Percentiles rank a stretch among this genome's conserved stretches.
Evolutionary conservation across 2,888 invertebrate species (phyloP).

Genomic region (Melieria crassipennis): DNA sequence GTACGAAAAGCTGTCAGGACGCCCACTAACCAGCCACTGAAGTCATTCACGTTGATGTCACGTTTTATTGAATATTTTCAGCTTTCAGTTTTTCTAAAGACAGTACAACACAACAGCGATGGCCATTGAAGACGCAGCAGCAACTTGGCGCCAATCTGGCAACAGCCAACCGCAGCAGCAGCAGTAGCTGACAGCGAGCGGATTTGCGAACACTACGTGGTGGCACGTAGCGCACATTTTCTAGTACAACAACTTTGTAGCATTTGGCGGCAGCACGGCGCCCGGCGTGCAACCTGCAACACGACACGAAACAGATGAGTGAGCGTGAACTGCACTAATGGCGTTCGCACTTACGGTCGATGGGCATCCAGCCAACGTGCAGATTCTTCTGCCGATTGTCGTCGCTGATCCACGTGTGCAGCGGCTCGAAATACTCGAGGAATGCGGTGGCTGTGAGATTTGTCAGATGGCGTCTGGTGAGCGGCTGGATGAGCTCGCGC

Average conservation of each 20-base stretch:
- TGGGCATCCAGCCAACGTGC: constrained; percentile 47
- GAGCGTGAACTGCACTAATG: neutral
- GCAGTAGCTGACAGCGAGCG: too few species aligned
- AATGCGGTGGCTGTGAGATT: constrained; percentile 71
- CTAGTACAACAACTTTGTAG: constrained; percentile 16
- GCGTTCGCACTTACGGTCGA: constrained; percentile 42
- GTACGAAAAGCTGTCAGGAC: too few species aligned
- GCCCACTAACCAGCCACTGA: too few species aligned
- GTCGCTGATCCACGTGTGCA: constrained; percentile 69
- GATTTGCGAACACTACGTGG: neutral
- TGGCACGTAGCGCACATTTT: constrained; percentile 29
- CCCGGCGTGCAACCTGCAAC: constrained; percentile 25
- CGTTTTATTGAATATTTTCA: too few species aligned
- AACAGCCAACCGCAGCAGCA: too few species aligned
- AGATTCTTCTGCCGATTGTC: constrained; percentile 67
- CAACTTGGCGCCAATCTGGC: too few species aligned
- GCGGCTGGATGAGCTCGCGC: constrained; percentile 71
- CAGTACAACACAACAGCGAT: too few species aligned
- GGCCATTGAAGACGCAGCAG: too few species aligned
- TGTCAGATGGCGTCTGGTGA: constrained; percentile 77
- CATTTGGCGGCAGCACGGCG: neutral
- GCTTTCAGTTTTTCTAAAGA: too few species aligned
- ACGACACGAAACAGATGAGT: neutral
- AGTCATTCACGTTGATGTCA: too few species aligned
- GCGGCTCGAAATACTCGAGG: constrained; percentile 72